Conservation (phyloP, 2,797 vertebrate species). For the Myotis findleyi region DNA sequence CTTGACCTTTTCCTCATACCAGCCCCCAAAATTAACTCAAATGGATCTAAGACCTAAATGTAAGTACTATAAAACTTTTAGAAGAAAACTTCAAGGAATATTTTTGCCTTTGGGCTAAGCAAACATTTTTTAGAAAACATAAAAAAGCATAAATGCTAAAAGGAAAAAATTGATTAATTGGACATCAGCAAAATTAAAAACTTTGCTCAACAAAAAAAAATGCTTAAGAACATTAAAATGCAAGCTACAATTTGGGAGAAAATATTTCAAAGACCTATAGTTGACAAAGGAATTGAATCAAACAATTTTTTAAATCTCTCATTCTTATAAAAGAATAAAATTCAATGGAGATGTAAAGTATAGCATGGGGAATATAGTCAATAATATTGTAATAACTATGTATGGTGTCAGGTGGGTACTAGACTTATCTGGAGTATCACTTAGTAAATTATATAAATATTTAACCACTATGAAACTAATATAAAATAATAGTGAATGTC, state of each 20-base stretch:
- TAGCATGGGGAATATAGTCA: neutral
- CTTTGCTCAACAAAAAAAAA: constrained; percentile 33
- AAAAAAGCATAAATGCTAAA: neutral
- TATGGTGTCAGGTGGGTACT: neutral
- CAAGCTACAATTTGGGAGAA: neutral
- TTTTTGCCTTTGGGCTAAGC: neutral
- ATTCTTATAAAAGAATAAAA: neutral
- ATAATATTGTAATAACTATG: neutral
- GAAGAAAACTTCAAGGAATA: neutral
- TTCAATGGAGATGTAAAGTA: neutral
- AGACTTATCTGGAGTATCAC: neutral
- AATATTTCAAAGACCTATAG: neutral
- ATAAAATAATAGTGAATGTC: neutral
- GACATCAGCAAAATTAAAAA: neutral
- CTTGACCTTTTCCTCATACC: neutral
- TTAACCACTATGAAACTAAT: neutral
- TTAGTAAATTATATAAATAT: neutral
- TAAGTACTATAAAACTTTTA: neutral
- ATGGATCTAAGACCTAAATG: neutral
- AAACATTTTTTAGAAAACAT: neutral
- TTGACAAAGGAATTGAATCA: neutral
- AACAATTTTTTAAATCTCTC: neutral
- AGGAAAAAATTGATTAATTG: constrained; percentile 22
- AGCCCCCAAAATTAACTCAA: neutral
- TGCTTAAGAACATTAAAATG: constrained; percentile 16